Conservation (phyloP, 2,888 invertebrate genomes). For the Watsonalla binaria region DNA sequence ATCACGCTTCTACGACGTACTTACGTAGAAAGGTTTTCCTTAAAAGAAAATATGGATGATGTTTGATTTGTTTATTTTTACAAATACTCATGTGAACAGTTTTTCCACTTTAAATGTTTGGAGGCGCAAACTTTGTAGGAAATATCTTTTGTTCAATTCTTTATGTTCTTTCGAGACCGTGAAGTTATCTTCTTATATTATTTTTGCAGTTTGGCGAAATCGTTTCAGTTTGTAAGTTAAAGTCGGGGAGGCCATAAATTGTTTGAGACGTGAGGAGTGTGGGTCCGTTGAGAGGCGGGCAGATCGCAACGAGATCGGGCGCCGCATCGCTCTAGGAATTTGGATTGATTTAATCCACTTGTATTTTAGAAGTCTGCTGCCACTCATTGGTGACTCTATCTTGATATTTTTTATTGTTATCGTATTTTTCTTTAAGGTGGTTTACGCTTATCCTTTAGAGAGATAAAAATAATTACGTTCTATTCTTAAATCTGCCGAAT, state of each 20-base stretch:
- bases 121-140: constrained; percentile 5
- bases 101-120: constrained; percentile 14
- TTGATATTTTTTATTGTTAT: no score
- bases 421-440: no score
- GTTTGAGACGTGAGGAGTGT: constrained; percentile 28
- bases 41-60: constrained; percentile 31
- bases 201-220: constrained; percentile 35
- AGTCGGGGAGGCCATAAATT: constrained; percentile 44
- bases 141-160: constrained; percentile 2
- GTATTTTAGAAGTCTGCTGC: constrained; percentile 36
- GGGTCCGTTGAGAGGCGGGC: constrained; percentile 26
- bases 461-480: no score
- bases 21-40: constrained; percentile 35
- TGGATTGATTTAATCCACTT: constrained; percentile 47
- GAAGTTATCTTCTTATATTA: constrained; percentile 15
- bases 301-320: constrained; percentile 13
- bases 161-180: constrained; percentile 4
- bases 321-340: constrained; percentile 44
- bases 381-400: constrained; percentile 22
- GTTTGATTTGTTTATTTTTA: constrained; percentile 34
- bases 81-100: constrained; percentile 15
- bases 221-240: constrained; percentile 37
- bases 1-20: constrained; percentile 33
- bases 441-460: no score
- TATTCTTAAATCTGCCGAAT: no score